phyloP scores from a whole-genome alignment of 1,140 invertebrate species.

The Psix sp. region DNA sequence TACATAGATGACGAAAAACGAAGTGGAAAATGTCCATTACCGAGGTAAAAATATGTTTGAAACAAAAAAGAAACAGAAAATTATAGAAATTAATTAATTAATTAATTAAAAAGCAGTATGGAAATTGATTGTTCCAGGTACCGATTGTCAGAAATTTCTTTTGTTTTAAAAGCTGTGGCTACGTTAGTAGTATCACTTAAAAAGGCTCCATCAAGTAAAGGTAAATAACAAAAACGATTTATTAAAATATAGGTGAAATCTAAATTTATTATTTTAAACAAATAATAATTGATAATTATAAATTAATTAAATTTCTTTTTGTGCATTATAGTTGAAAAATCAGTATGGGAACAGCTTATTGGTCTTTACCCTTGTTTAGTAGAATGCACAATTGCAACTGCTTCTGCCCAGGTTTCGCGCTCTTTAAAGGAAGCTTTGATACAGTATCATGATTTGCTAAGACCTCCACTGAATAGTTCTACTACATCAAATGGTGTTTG shows the following conservation, averaged over 20 bases:
- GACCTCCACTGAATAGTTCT: conserved; percentile 79
- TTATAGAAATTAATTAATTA: neutral
- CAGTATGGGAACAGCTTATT: conserved; percentile 95
- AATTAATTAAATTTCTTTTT: neutral
- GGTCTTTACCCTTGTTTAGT: conserved; percentile 93
- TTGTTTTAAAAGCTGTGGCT: conserved; percentile 96
- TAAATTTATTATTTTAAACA: conserved; percentile 18
- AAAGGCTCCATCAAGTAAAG: conserved; percentile 90
- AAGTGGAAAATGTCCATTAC: conserved; percentile 92
- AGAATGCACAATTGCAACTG: conserved; percentile 88
- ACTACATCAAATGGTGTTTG: conserved; percentile 74
- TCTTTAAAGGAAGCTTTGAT: conserved; percentile 91
- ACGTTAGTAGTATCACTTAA: conserved; percentile 94
- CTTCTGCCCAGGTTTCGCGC: conserved; percentile 85
- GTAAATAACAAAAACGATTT: too few relatives aligned
- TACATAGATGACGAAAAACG: conserved; percentile 93
- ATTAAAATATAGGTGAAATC: conserved; percentile 3
- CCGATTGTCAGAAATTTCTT: conserved; percentile 95
- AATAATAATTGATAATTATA: conserved; percentile 3
- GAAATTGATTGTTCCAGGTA: conserved; percentile 81
- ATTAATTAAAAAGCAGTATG: conserved; percentile 3
- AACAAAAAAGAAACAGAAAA: neutral
- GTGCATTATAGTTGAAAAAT: conserved; percentile 83
- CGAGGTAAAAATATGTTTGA: conserved; percentile 81
- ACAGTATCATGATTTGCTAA: conserved; percentile 91